These are phyloP conservation scores for Drosophila melanocephala DNA, from an alignment of 2,888 invertebrate genomes.

Conservation along the genomic window DNA sequence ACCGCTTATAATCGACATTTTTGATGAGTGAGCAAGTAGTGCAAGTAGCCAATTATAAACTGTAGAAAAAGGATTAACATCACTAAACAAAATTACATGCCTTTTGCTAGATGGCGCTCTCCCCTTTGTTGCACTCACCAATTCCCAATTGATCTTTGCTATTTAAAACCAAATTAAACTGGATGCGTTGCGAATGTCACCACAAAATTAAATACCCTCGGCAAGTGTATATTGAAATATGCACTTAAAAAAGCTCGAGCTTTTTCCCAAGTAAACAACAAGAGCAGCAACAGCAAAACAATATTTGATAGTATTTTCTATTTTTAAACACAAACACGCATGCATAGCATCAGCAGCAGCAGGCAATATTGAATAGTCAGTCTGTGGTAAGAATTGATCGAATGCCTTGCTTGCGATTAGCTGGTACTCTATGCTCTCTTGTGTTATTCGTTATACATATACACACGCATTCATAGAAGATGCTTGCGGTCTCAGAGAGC, in stretches of 20 bases:
- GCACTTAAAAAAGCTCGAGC: not conserved
- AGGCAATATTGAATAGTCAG: not conserved
- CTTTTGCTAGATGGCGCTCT: not conserved
- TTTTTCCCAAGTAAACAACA: not conserved
- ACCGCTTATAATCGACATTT: not conserved
- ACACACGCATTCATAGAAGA: not conserved
- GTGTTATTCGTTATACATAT: not conserved
- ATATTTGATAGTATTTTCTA: conserved; percentile 10
- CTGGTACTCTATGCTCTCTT: not conserved
- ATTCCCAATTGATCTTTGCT: not conserved
- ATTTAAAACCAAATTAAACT: not conserved
- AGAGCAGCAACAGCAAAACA: not conserved
- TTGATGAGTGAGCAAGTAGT: not conserved
- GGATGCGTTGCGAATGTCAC: not conserved
- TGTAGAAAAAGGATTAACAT: not conserved
- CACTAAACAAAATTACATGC: not conserved
- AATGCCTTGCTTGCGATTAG: not conserved
- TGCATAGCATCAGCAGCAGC: not conserved
- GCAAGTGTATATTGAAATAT: not conserved
- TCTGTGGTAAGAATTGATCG: conserved; percentile 1
- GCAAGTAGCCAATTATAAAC: too few relatives aligned
- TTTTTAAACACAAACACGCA: conserved; percentile 23
- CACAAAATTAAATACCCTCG: not conserved
- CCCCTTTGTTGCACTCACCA: not conserved
- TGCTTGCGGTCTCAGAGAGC: not conserved